These are phyloP conservation scores for Pocillopora meandrina DNA, from an alignment of 92 coral and sea anemone genomes.

Conservation along the genomic window DNA sequence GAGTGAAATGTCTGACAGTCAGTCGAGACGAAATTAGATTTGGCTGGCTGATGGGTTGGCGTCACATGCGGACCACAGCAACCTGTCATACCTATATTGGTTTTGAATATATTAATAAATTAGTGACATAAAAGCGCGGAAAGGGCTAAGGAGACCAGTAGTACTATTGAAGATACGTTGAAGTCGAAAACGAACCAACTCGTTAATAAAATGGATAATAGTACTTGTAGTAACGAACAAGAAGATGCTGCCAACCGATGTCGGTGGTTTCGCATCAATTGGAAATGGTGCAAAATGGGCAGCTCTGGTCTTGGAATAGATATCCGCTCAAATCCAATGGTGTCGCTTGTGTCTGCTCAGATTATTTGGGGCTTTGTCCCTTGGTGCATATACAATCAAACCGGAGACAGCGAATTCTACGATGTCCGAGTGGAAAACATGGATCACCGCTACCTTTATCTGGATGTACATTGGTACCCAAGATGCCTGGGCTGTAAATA, in stretches of 20 bases:
- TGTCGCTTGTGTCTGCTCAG: constrained; percentile 66
- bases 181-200: not conserved
- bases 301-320: constrained; percentile 30
- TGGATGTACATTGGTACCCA: constrained; percentile 92
- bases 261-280: constrained; percentile 38
- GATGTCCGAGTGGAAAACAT: constrained; percentile 59
- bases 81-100: constrained; percentile 32
- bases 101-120: constrained; percentile 36
- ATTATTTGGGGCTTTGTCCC: constrained; percentile 86
- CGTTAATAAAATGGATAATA: constrained; percentile 11
- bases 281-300: constrained; percentile 52
- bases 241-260: constrained; percentile 39
- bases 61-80: constrained; percentile 29
- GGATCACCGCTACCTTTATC: constrained; percentile 82
- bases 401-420: constrained; percentile 64
- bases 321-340: constrained; percentile 76
- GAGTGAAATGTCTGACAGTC: not conserved
- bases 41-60: not conserved
- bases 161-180: constrained; percentile 1
- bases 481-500: constrained; percentile 89
- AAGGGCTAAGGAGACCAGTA: not conserved
- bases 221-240: constrained; percentile 25
- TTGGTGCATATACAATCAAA: constrained; percentile 57
- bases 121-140: constrained; percentile 33
- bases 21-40: not conserved